phyloP scores from a whole-genome alignment of 2,797 vertebrate species.

The Setipinna tenuifilis region DNA sequence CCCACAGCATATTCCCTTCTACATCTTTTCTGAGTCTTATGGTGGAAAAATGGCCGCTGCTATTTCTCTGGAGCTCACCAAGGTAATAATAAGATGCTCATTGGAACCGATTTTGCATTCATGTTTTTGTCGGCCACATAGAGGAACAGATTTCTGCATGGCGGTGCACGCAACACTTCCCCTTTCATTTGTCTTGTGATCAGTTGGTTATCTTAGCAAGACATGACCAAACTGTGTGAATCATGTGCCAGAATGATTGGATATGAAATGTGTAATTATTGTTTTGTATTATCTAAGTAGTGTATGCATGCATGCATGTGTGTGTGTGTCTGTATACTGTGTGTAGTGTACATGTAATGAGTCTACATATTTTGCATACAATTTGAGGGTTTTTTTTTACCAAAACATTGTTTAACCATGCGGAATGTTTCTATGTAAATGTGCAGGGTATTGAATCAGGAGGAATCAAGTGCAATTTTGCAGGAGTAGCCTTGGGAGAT shows the following conservation, averaged over 20 bases:
- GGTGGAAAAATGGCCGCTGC: constrained; percentile 97
- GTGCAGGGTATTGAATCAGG: constrained; percentile 80
- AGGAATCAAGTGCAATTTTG: constrained; percentile 85
- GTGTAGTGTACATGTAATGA: not conserved
- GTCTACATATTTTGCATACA: not conserved
- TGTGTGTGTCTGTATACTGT: not conserved
- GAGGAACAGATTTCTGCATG: not conserved
- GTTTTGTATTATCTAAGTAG: not conserved
- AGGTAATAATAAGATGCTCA: constrained; percentile 68
- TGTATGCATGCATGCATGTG: not conserved
- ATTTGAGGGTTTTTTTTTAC: not conserved
- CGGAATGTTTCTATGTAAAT: not conserved
- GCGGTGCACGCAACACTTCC: not conserved
- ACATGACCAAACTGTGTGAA: not conserved
- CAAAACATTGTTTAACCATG: not conserved
- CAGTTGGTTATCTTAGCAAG: not conserved
- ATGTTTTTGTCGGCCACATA: not conserved
- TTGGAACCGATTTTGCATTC: not conserved
- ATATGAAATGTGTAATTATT: not conserved
- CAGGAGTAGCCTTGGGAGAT: constrained; percentile 92
- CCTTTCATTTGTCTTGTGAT: not conserved
- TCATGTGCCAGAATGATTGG: not conserved
- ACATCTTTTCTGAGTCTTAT: constrained; percentile 97
- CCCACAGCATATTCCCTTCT: constrained; percentile 85
- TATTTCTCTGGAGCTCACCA: constrained; percentile 82